Base-by-base conservation (phyloP, 1,140 invertebrate species). In the Condylostylus longicornis region DNA sequence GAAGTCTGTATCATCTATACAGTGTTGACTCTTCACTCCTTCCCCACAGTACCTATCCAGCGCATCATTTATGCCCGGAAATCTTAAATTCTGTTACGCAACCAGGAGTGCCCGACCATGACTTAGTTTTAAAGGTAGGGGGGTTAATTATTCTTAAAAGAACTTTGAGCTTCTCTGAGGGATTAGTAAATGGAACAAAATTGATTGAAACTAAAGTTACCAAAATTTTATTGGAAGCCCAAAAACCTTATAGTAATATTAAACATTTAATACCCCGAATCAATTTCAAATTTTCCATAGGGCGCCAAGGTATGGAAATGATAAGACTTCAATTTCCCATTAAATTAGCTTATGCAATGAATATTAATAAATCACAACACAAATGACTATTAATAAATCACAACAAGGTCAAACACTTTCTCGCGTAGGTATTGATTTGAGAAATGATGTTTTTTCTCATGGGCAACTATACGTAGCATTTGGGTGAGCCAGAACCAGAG, bases 331-430 rank as follows among this genome's bases (percentile, higher is more conserved):
- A 63, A 39, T 64, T 65, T 41, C 50, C 51, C 19, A 45, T 63
- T 36, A 60, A 53, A 42, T 50, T 64, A 3, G 47, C 51, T 5
- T 71, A 68, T 49, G 58, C 66, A 15, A 67, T 70, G 52, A 66
- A 67, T 1, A 66, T 72, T 4, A 71, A 71, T 47, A 71, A 72
- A 52, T 43, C 64, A 4, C 69, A n/a, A n/a, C n/a, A n/a, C n/a
- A n/a, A n/a, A n/a, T n/a, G n/a, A n/a, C n/a, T n/a, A n/a, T n/a
- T n/a, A n/a, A n/a, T n/a, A n/a, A n/a, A n/a, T n/a, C n/a, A n/a
- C n/a, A n/a, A n/a, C n/a, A 74, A 53, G 66, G 69, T 10, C 66
- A 70, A 48, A 50, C 53, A 17, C 48, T 54, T 43, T 36, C 46
- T 30, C 46, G 53, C 35, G 47, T 44, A 38, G 57, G 60, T 13